Evolutionary conservation across 2,888 invertebrate genomes (phyloP), one percentile per base, ranked within the genome.

Genomic region (Aphrophora alni): DNA sequence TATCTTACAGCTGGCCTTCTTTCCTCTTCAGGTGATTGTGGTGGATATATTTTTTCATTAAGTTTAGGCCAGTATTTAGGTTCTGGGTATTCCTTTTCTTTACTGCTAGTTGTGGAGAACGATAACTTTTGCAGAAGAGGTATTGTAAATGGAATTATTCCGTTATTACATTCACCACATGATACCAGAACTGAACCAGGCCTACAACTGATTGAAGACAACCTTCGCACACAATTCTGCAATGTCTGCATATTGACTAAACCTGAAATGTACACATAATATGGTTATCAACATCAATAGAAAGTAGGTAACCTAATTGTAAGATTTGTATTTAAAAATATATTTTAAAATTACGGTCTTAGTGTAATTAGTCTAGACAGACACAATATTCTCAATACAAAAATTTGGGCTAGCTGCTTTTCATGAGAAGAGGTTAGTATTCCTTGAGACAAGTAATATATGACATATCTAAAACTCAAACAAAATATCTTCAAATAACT

Each of bases 1-100:
- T n/a, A 81, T 90, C 93, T 92, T 91, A 98, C 98, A 24, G 97
- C 97, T 74, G 95, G 95, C 87, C 97, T 90, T 51, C 91, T 92
- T 87, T 93, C 92, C 87, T 97, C 96, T 0, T 91, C 92, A 17
- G 91, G 90, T 82, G 89, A 86, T 88, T 95, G 95, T 28, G 97
- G 96, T 25, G 96, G 95, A 89, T 92, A 97, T 8, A 97, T 90
- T 85, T 91, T 92, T 78, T 94, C 91, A 88, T 98, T 98, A 84
- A 93, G 89, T 21, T 76, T 77, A 27, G 82, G 74, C 84, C 84
- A 85, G 44, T 82, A 82, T 17, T 68, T 78, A 27, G 81, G 81
- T 81, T 51, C 75, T 0, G 68, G 77, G 33, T 78, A 81, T 21
- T 17, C 12, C 25, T 24, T 44, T 26, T 59, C 21, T 3, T 59